These are phyloP conservation scores for Amphiduros pacificus DNA, from an alignment of 2,888 invertebrate genomes.

Conservation along the genomic window DNA sequence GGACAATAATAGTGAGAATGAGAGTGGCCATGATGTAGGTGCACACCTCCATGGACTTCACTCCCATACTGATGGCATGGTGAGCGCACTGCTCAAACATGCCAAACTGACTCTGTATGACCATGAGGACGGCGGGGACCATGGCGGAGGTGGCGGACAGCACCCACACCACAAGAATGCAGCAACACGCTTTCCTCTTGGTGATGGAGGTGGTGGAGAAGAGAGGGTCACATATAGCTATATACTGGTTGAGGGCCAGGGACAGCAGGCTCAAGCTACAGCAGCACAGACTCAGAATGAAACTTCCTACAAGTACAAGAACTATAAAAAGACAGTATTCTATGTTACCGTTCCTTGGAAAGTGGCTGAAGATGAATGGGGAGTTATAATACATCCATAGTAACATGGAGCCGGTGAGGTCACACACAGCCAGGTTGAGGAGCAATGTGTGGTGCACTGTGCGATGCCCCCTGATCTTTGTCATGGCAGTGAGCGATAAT, in stretches of 20 bases:
- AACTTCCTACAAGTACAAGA: conserved; percentile 28
- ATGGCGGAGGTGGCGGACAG: conserved; percentile 23
- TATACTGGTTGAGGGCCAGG: conserved; percentile 34
- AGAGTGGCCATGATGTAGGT: conserved; percentile 30
- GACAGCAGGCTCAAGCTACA: conserved; percentile 31
- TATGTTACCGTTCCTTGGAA: conserved; percentile 19
- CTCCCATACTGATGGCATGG: conserved; percentile 20
- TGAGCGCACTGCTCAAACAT: conserved; percentile 20
- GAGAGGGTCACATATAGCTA: conserved; percentile 34
- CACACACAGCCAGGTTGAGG: conserved; percentile 32
- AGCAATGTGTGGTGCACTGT: conserved; percentile 40
- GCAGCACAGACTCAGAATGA: conserved; percentile 27
- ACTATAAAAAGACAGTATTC: conserved; percentile 31
- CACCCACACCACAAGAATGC: conserved; percentile 27
- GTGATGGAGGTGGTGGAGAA: conserved; percentile 30
- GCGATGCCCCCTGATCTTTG: conserved; percentile 34
- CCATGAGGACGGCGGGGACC: conserved; percentile 27
- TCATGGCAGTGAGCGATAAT: conserved; percentile 45
- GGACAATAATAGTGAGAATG: conserved; percentile 32
- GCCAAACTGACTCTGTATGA: conserved; percentile 16
- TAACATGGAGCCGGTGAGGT: conserved; percentile 28
- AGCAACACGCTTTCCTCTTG: conserved; percentile 21
- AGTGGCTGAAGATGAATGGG: conserved; percentile 28
- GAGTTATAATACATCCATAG: conserved; percentile 37
- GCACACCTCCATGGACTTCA: conserved; percentile 31